Base-by-base conservation (phyloP, 2,113 vertebrate genomes). In the Enhydra lutris region DNA sequence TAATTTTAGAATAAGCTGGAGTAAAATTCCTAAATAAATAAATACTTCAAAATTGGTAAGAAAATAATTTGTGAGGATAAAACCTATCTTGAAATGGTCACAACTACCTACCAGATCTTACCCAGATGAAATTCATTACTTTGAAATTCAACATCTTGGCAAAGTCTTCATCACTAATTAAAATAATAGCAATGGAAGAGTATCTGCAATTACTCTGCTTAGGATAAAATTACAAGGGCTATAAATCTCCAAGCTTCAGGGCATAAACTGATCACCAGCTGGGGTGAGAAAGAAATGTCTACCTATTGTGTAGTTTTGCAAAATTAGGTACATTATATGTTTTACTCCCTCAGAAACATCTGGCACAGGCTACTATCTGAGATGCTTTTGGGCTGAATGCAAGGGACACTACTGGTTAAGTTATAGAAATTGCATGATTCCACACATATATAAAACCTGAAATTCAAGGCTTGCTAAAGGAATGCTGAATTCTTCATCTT, bases 161-260 rank as follows among this genome's bases (percentile, higher is more conserved):
- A 57, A 95, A 97, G 92, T 97, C 97, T 94, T 98, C 96, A 95
- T 96, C 89, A 95, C 97, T 98, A 98, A 98, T 98, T 98, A 98
- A 97, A 98, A 98, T 97, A 96, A 97, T 97, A 97, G 94, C 97
- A 98, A 95, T 74, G 63, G 93, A 97, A 97, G 82, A 97, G 71
- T 94, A 96, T 97, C 92, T 97, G 96, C 96, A 97, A 98, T 98
- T 97, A 89, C 89, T 97, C 85, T 91, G 88, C 94, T 97, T 98
- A 97, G 96, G 97, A 96, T 97, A 98, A 98, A 98, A 98, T 98
- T 98, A 98, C 98, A 98, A 98, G 97, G 97, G 91, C 96, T 97
- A 97, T 98, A 97, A 98, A 98, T 98, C 98, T 98, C 94, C 24
- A 97, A 96, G 97, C 98, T 97, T 98, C 97, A 61, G 98, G 98